Conservation (phyloP, 2,113 vertebrate species). For the Lepidothrix coronata region DNA sequence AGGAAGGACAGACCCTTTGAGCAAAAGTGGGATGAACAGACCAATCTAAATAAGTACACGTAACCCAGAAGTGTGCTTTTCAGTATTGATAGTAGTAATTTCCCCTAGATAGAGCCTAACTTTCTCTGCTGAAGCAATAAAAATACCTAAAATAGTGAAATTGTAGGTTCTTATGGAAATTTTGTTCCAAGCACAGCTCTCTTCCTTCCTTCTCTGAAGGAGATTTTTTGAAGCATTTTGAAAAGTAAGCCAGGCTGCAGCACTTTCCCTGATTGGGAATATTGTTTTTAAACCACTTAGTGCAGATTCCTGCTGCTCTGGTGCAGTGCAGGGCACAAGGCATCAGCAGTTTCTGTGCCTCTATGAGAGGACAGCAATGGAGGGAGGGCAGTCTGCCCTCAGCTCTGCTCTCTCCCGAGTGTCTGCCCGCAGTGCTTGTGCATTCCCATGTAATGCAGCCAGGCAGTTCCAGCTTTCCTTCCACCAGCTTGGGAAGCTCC, state of each 20-base stretch:
- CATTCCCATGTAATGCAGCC: fast-evolving
- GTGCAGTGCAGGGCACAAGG: neutral
- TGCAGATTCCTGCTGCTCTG: neutral
- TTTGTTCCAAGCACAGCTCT: neutral
- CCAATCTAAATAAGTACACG: neutral
- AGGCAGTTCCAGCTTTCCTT: neutral
- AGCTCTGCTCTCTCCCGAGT: neutral
- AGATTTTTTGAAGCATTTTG: neutral
- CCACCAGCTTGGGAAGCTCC: neutral
- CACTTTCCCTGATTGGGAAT: conserved; percentile 33
- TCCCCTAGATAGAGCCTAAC: neutral
- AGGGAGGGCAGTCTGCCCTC: neutral
- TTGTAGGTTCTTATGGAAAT: conserved; percentile 13
- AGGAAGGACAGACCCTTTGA: neutral
- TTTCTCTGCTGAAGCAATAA: neutral
- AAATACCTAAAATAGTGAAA: conserved; percentile 25
- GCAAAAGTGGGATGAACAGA: neutral
- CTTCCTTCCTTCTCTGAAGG: conserved; percentile 26
- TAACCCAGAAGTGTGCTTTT: neutral
- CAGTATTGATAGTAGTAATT: neutral
- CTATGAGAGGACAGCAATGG: neutral
- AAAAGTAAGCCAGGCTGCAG: conserved; percentile 35
- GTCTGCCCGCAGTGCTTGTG: neutral
- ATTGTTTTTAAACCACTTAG: conserved; percentile 2
- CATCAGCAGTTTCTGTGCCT: conserved; percentile 11